Conservation (phyloP, 2,888 invertebrate genomes). For the Drosophila anomalata region DNA sequence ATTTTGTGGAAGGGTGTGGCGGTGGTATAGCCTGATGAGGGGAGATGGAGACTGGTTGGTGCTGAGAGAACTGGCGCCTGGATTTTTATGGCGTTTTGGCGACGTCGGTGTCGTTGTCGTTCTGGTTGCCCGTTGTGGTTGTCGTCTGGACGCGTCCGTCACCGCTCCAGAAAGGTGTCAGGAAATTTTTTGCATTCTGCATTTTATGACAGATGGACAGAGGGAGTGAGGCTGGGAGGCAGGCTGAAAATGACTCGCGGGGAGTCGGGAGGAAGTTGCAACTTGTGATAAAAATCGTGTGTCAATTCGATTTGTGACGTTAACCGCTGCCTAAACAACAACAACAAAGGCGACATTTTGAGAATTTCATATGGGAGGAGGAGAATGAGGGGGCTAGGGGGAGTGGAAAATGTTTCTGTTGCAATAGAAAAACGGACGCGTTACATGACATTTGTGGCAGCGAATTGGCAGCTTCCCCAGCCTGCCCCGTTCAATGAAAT, state of each 20-base stretch:
- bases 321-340: slow-evolving; percentile 75
- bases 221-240: slow-evolving; percentile 7
- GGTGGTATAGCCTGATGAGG: too few species aligned
- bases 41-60: not conserved
- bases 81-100: slow-evolving; percentile 66
- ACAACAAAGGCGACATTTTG: slow-evolving; percentile 40
- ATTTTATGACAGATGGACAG: slow-evolving; percentile 69
- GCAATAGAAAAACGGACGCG: slow-evolving; percentile 76
- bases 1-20: slow-evolving; percentile 13
- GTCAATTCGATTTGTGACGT: slow-evolving; percentile 76
- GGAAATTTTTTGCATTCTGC: slow-evolving; percentile 65
- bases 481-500: slow-evolving; percentile 51
- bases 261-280: slow-evolving; percentile 38
- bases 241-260: slow-evolving; percentile 8
- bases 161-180: slow-evolving; percentile 71
- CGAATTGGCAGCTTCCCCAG: slow-evolving; percentile 68
- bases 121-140: slow-evolving; percentile 18
- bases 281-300: slow-evolving; percentile 74
- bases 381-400: too few species aligned
- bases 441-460: slow-evolving; percentile 80
- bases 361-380: not conserved
- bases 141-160: slow-evolving; percentile 63
- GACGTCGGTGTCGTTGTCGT: slow-evolving; percentile 27
- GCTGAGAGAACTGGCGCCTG: slow-evolving; percentile 55
- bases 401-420: slow-evolving; percentile 44